Base-by-base conservation (phyloP, 2,113 vertebrate genomes). In the Tylochromis polylepis region DNA sequence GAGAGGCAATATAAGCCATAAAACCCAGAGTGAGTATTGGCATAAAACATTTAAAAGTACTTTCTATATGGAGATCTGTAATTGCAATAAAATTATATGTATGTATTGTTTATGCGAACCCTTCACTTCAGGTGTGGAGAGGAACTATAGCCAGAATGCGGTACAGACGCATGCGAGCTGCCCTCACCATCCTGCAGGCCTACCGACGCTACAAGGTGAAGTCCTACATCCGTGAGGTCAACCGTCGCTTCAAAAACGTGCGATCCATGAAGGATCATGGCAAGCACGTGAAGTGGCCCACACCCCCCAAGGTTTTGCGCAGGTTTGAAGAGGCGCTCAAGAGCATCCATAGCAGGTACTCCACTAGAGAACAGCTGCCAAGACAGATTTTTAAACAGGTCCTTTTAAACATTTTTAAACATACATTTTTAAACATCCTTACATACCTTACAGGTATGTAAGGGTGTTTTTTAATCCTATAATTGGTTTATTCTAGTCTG, bases 131-230 rank as follows among this genome's bases (percentile, higher is more conserved):
- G 99, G 97, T 99, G 10, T 99, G 99, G 99, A 95, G 98, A 36
- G 98, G 98, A 58, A 97, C 98, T 1, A 80, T 99, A 62, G 98
- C 98, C 72, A 96, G 98, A 16, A 97, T 97, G 91, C 96, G 95
- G 18, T 99, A 98, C 88, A 97, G 96, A 87, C 97, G 97, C 56
- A 98, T 98, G 41, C 95, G 93, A 34, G 98, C 99, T 0, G 97
- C 97, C 0, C 95, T 97, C 51, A 93, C 94, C 2, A 98, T 99
- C 81, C 91, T 97, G 79, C 95, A 89, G 43, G 96, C 97, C 2
- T 99, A 99, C 91, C 95, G 98, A 8, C 97, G 95, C 91, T 97
- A 98, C 96, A 99, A 99, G 79, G 98, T 99, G 7, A 98, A 97
- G 75, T 96, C 98, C 0, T 98, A 99, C 95, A 96, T 99, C 94